Evolutionary conservation across 2,797 vertebrate species (phyloP).

Genomic region (Phalloptychus januarius): DNA sequence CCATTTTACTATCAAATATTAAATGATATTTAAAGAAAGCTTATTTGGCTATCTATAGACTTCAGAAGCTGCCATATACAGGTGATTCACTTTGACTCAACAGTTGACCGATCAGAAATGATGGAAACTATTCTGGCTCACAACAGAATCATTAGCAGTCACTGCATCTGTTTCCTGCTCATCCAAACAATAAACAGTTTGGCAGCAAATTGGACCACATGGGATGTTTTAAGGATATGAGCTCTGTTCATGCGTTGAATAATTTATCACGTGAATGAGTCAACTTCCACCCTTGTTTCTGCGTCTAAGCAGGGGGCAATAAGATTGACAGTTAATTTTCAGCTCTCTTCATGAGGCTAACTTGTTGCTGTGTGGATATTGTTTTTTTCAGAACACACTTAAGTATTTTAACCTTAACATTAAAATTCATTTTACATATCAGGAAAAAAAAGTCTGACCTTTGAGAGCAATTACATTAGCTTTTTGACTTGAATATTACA

Average conservation of each 20-base stretch:
- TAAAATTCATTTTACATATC: background rate
- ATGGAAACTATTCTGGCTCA: constrained; percentile 20
- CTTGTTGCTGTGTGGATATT: constrained; percentile 15
- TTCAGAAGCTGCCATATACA: background rate
- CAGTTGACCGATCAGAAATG: background rate
- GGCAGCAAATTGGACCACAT: constrained; percentile 54
- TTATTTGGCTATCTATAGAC: background rate
- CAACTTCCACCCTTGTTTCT: constrained; percentile 35
- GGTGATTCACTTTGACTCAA: background rate
- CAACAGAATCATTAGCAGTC: constrained; percentile 27
- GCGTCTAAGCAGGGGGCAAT: constrained; percentile 6
- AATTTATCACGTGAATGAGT: constrained; percentile 44
- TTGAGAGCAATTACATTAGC: background rate
- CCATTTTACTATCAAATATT: background rate
- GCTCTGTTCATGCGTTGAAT: constrained; percentile 55
- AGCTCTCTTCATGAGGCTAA: constrained; percentile 27
- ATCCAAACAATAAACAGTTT: constrained; percentile 58
- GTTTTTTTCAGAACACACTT: background rate
- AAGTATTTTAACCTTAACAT: background rate
- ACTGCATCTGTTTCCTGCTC: constrained; percentile 20
- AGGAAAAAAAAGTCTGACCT: background rate
- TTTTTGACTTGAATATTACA: background rate
- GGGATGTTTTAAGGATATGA: constrained; percentile 54
- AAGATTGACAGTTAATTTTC: constrained; percentile 1
- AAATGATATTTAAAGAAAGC: background rate